These are phyloP conservation scores for Micrastur ruficollis DNA, from an alignment of 2,797 vertebrate genomes.

Conservation along the genomic window DNA sequence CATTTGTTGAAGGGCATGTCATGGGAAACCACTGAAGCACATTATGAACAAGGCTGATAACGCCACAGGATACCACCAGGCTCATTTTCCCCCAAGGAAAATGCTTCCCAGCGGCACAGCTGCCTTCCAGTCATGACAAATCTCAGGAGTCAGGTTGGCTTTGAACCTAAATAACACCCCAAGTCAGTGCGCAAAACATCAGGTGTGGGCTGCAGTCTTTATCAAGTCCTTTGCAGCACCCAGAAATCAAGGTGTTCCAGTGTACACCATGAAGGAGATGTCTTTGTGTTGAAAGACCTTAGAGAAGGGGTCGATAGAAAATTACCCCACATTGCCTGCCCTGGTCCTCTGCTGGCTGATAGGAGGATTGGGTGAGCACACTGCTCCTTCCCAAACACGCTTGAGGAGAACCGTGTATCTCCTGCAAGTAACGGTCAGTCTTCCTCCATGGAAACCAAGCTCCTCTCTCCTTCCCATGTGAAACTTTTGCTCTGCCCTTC, in stretches of 20 bases:
- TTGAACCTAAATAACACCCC: neutral
- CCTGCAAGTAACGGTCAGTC: neutral
- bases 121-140: neutral
- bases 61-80: rapidly evolving
- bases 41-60: rapidly evolving
- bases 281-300: neutral
- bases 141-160: neutral
- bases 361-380: neutral
- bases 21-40: neutral
- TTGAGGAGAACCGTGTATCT: neutral
- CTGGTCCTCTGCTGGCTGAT: neutral
- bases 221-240: neutral
- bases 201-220: neutral
- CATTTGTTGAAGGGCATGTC: rapidly evolving
- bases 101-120: neutral
- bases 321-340: neutral
- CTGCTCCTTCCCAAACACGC: neutral
- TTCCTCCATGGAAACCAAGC: neutral
- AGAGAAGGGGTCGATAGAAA: neutral
- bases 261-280: rapidly evolving
- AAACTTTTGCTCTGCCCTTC: neutral
- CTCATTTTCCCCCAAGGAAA: neutral
- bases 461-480: neutral
- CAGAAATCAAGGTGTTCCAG: neutral
- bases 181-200: neutral